phyloP scores from a whole-genome alignment of 2,797 vertebrate genomes.

The Eulemur albifrons region DNA sequence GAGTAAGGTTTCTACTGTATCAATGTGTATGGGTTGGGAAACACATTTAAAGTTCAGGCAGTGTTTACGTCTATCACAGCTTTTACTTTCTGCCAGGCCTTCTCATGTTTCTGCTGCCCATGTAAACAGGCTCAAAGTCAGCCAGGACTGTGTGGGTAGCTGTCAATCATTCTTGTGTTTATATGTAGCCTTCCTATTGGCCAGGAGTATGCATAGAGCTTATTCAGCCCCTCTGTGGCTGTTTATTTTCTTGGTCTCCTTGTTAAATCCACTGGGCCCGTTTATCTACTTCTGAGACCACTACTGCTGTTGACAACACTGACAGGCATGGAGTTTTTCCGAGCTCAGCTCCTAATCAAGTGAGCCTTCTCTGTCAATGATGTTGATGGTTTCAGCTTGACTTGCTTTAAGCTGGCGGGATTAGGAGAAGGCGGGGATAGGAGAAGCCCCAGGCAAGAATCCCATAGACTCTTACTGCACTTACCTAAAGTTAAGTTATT shows the following conservation, averaged over 20 bases:
- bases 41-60: background rate
- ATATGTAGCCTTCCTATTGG: background rate
- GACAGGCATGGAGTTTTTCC: background rate
- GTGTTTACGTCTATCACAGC: background rate
- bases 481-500: background rate
- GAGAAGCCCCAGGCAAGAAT: background rate
- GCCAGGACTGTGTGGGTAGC: background rate
- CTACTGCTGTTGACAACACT: no score
- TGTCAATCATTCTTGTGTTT: background rate
- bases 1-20: background rate
- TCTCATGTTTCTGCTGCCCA: background rate
- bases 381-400: background rate
- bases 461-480: background rate
- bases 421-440: background rate
- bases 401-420: background rate
- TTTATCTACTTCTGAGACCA: background rate
- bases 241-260: background rate
- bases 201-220: background rate
- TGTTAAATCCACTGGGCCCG: background rate
- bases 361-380: background rate
- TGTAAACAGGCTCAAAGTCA: background rate
- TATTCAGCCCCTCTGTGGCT: background rate
- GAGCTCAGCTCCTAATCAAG: background rate
- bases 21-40: background rate
- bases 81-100: background rate